phyloP scores from a whole-genome alignment of 2,113 vertebrate species.

The Toxostoma redivivum region DNA sequence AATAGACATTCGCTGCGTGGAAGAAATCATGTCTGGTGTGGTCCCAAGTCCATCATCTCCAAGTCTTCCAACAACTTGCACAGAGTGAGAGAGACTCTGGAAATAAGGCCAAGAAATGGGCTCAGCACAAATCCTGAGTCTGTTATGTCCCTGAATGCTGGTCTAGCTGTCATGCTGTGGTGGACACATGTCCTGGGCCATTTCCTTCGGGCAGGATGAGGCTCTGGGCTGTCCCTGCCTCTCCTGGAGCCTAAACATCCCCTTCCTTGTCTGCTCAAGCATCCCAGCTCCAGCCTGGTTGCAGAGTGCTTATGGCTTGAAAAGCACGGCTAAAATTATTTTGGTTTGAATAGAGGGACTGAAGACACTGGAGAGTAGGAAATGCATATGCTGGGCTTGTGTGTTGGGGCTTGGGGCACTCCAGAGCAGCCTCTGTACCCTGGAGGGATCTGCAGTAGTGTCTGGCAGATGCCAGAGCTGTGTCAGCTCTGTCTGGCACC shows the following conservation, averaged over 20 bases:
- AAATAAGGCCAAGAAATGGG: neutral
- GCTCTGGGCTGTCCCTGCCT: neutral
- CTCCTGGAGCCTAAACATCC: neutral
- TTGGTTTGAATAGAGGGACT: neutral
- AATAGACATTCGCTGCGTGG: neutral
- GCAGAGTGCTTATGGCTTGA: neutral
- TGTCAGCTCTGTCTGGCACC: neutral
- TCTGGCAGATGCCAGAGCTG: neutral
- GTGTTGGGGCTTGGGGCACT: fast-evolving
- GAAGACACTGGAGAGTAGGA: neutral
- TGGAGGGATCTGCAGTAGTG: fast-evolving
- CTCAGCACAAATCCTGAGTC: neutral
- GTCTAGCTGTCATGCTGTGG: neutral
- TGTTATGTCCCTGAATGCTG: neutral
- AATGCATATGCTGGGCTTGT: neutral
- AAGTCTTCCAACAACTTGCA: neutral
- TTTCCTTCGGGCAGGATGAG: neutral
- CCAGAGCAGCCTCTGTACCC: neutral
- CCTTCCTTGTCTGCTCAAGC: neutral
- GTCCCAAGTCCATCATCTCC: neutral
- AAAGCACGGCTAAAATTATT: neutral
- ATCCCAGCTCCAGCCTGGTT: neutral
- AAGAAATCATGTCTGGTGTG: neutral
- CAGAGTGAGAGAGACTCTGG: neutral
- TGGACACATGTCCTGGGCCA: neutral